Conservation (phyloP, 2,113 vertebrate genomes). For the Orthonyx spaldingii region DNA sequence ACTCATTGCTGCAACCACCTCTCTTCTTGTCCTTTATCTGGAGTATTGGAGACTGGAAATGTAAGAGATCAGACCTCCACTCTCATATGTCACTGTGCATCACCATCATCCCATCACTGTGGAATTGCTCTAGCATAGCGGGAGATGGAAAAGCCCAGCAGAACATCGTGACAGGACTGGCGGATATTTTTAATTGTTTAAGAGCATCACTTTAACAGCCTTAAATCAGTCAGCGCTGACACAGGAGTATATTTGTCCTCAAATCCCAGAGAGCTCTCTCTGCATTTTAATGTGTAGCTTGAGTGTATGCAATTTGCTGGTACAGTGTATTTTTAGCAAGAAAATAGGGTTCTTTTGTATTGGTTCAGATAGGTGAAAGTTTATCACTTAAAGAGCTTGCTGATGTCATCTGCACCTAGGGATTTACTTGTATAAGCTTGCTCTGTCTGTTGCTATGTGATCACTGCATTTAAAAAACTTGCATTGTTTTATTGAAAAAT, state of each 20-base stretch:
- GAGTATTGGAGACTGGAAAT: background rate
- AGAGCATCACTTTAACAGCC: background rate
- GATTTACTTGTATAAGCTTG: background rate
- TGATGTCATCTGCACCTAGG: background rate
- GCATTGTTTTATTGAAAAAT: background rate
- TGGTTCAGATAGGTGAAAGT: constrained; percentile 3
- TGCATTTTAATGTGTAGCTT: background rate
- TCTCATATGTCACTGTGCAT: background rate
- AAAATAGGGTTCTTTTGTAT: background rate
- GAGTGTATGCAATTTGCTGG: background rate
- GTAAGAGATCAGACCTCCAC: background rate
- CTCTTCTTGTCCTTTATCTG: background rate
- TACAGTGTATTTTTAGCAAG: background rate
- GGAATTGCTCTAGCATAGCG: background rate
- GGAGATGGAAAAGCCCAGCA: background rate
- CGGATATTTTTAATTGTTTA: background rate
- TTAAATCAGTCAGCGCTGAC: background rate
- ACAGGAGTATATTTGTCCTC: background rate
- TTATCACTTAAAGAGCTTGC: background rate
- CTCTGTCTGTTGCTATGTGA: background rate
- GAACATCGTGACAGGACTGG: background rate
- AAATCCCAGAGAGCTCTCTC: background rate
- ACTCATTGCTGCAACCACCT: background rate
- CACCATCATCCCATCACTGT: background rate
- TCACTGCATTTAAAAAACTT: background rate